A percentile compares a stretch with the other conserved stretches of the same genome.
Evolutionary conservation across 1,140 invertebrate genomes (phyloP).

Genomic region (Drosophila guanche): DNA sequence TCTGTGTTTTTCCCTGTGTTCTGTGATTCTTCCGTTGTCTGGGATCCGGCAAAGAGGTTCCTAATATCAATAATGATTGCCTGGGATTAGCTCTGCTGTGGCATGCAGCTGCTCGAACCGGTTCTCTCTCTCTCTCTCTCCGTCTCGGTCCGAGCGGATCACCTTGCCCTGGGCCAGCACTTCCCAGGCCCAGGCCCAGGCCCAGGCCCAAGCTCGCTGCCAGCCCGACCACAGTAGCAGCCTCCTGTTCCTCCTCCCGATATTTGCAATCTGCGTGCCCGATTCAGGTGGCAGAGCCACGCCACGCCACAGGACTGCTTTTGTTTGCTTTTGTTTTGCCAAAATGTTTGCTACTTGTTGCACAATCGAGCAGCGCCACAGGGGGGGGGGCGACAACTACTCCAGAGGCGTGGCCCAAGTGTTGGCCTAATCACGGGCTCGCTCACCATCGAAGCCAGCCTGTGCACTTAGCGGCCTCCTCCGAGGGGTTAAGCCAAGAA

Average conservation of each 20-base stretch:
- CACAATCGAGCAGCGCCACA: slow-evolving; percentile 34
- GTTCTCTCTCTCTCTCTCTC: slow-evolving; percentile 9
- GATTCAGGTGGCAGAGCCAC: slow-evolving; percentile 60
- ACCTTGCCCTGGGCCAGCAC: slow-evolving; percentile 59
- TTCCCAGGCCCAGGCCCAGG: slow-evolving; percentile 66
- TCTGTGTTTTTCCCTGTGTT: no score
- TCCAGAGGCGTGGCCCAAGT: slow-evolving; percentile 27
- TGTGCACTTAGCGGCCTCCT: slow-evolving; percentile 24
- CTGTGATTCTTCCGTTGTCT: slow-evolving; percentile 1
- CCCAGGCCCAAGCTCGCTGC: slow-evolving; percentile 13
- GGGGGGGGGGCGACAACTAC: slow-evolving; percentile 1
- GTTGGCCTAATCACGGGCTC: slow-evolving; percentile 67
- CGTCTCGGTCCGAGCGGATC: slow-evolving; percentile 3
- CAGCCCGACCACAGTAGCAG: slow-evolving; percentile 45
- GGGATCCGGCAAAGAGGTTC: not conserved
- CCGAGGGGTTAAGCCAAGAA: slow-evolving; percentile 13
- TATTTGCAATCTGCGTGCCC: slow-evolving; percentile 35
- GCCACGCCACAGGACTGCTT: slow-evolving; percentile 38
- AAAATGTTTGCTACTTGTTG: slow-evolving; percentile 68
- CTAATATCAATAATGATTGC: slow-evolving; percentile 51
- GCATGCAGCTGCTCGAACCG: slow-evolving; percentile 40
- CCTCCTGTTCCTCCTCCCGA: slow-evolving; percentile 27
- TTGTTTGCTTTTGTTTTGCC: slow-evolving; percentile 38
- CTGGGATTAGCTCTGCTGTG: slow-evolving; percentile 24
- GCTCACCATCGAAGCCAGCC: slow-evolving; percentile 7